Evolutionary conservation across 2,888 invertebrate species (phyloP).

Genomic region (Parelbella ahira): DNA sequence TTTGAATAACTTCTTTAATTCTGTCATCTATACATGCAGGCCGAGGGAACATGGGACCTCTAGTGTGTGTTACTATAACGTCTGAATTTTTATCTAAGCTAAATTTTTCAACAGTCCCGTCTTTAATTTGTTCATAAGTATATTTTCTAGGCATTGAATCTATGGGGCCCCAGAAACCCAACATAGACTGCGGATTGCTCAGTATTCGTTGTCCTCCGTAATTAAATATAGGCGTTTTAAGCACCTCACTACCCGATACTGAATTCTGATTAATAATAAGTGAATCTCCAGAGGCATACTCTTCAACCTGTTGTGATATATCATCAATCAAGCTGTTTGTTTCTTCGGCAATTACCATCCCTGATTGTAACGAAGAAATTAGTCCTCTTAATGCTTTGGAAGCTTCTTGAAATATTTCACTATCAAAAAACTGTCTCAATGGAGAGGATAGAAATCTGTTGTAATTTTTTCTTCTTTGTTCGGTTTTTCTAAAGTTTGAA

Average conservation of each 20-base stretch:
- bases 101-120: constrained; percentile 36
- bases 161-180: constrained; percentile 3
- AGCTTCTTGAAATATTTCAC: constrained; percentile 1
- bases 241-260: no score
- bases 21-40: constrained; percentile 9
- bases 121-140: constrained; percentile 39
- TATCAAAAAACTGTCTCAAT: constrained; percentile 1
- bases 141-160: constrained; percentile 33
- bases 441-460: not conserved
- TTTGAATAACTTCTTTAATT: constrained; percentile 8
- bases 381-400: not conserved
- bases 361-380: not conserved
- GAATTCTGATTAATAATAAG: not conserved
- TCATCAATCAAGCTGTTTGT: not conserved
- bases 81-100: constrained; percentile 35
- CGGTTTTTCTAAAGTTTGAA: not conserved
- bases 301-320: not conserved
- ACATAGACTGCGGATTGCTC: not conserved
- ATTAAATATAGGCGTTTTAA: no score
- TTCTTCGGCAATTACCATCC: not conserved
- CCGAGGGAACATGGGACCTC: not conserved
- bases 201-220: not conserved
- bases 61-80: constrained; percentile 35
- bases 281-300: not conserved
- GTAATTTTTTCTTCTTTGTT: not conserved